Evolutionary conservation across 2,888 invertebrate genomes (phyloP), one percentile per base, ranked within the genome.

Genomic region (Molorchus minor): DNA sequence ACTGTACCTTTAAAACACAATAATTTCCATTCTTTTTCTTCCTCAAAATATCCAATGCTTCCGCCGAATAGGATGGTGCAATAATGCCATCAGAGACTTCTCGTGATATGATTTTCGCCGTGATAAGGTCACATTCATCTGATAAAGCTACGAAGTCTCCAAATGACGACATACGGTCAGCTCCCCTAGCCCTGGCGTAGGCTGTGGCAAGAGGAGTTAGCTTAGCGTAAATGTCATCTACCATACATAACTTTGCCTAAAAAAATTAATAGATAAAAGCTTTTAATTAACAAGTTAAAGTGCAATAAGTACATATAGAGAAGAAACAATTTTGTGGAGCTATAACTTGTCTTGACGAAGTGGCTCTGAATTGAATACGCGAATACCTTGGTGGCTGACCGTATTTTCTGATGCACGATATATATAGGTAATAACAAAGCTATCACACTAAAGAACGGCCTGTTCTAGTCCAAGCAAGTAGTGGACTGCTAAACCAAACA

Each of bases 11-110:
- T 33, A 98, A 82, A 15, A 98, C 85, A 74, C 96, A 97, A 77
- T 98, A 98, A 44, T 82, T 86, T 10, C 98, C 98, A 60, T 90
- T 91, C 79, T 99, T 99, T 84, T 99, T 99, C 81, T 96, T 97
- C 75, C 88, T 92, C 36, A 99, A 81, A 21, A 98, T 82, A 60
- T 89, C 88, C 33, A 98, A 79, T 1, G 98, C 98, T 69, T 90
- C 92, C 0, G 86, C 82, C 0, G 88, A 84, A 78, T 95, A 99
- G 0, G 92, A 94, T 0, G 98, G 98, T 0, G 98, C 98, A 70
- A 99, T 92, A 44, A 99, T 91, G n/a, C 98, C 98, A 81, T 99
- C 98, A 0, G 98, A 98, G 0, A 98, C 98, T 83, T 97, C 90
- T 15, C 92, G 88, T 0, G 94, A 92, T 60, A 99, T 95, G 55